These are phyloP conservation scores for Zeus faber DNA, from an alignment of 2,113 vertebrate genomes.

Conservation along the genomic window DNA sequence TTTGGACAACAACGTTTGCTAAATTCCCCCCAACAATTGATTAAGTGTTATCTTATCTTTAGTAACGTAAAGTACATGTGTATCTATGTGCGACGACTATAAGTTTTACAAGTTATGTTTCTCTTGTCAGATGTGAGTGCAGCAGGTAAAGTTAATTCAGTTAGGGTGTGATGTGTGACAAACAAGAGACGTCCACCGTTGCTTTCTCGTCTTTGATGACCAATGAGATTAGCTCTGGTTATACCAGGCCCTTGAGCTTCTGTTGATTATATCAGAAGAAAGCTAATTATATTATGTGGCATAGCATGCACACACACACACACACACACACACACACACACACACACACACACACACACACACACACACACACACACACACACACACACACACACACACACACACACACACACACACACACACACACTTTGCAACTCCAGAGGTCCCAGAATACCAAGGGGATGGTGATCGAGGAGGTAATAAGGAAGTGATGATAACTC, in stretches of 20 bases:
- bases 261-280: constrained; percentile 51
- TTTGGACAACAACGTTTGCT: no score
- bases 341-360: background rate
- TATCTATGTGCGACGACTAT: no score
- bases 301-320: background rate
- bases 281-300: constrained; percentile 55
- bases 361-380: background rate
- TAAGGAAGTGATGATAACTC: no score
- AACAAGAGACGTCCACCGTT: constrained; percentile 40
- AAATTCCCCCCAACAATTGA: no score
- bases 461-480: no score
- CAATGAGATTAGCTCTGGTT: constrained; percentile 31
- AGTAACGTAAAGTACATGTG: no score
- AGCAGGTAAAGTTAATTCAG: constrained; percentile 44
- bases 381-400: constrained; percentile 4
- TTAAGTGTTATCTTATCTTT: no score
- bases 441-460: no score
- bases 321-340: constrained; percentile 4
- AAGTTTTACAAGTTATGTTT: background rate
- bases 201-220: constrained; percentile 52
- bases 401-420: constrained; percentile 2
- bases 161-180: constrained; percentile 36
- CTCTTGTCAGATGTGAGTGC: constrained; percentile 4
- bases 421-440: no score
- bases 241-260: constrained; percentile 51